phyloP scores from a whole-genome alignment of 2,888 invertebrate species.

The Euproctis similis region DNA sequence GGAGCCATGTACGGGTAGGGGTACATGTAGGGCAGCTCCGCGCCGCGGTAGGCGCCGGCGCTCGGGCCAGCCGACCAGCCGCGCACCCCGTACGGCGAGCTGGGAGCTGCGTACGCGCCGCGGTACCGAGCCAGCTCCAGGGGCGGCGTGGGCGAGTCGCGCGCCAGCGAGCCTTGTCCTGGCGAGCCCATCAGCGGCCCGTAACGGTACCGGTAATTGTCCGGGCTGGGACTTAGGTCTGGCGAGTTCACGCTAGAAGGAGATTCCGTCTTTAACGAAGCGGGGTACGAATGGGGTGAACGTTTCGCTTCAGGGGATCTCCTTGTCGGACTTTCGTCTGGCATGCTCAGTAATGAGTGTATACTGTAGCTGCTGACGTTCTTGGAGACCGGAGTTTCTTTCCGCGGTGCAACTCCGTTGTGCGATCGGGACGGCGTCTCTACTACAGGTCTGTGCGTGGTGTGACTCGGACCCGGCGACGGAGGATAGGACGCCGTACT shows the following conservation, averaged over 20 bases:
- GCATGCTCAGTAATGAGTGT: constrained; percentile 85
- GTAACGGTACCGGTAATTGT: constrained; percentile 56
- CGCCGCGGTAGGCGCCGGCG: constrained; percentile 32
- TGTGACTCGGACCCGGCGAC: constrained; percentile 38
- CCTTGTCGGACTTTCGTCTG: constrained; percentile 58
- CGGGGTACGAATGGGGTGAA: constrained; percentile 55
- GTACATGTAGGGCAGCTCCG: constrained; percentile 55
- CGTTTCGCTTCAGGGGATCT: constrained; percentile 52
- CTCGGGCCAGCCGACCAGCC: constrained; percentile 24
- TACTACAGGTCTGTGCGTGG: constrained; percentile 26
- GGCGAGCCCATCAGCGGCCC: constrained; percentile 49
- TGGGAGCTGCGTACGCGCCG: constrained; percentile 37
- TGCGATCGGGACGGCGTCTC: constrained; percentile 31
- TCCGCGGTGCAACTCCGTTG: constrained; percentile 43
- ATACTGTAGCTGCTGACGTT: constrained; percentile 88
- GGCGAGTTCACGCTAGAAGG: constrained; percentile 57
- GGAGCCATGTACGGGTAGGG: constrained; percentile 62
- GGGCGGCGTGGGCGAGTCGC: constrained; percentile 52
- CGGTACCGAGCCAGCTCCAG: constrained; percentile 49
- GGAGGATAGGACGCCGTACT: constrained; percentile 53
- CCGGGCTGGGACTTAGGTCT: constrained; percentile 61
- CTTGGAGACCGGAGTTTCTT: constrained; percentile 45
- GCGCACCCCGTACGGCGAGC: constrained; percentile 36
- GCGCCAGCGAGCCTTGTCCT: constrained; percentile 38
- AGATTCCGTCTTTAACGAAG: constrained; percentile 56